Evolutionary conservation across 92 coral and sea anemone species (phyloP).

Genomic region (Muricea muricata): DNA sequence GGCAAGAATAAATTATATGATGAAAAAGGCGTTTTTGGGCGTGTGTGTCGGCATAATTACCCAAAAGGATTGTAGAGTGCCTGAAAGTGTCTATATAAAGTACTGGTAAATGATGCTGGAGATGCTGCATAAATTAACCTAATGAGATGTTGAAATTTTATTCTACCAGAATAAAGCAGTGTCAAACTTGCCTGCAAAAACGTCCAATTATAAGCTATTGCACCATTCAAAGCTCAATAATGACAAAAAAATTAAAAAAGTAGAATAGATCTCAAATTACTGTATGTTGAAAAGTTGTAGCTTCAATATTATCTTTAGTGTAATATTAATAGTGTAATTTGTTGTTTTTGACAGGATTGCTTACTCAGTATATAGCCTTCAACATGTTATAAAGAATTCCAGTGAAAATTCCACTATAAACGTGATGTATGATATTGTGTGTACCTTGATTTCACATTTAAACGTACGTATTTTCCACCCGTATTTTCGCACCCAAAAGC

Average conservation of each 20-base stretch:
- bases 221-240: too few species aligned
- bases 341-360: not conserved
- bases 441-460: constrained; percentile 12
- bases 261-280: not conserved
- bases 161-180: too few species aligned
- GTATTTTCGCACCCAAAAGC: too few species aligned
- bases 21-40: constrained; percentile 27
- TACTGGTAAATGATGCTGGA: not conserved
- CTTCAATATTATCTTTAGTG: too few species aligned
- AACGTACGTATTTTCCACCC: too few species aligned
- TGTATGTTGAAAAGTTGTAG: not conserved
- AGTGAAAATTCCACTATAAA: not conserved
- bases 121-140: not conserved
- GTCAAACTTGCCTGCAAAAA: too few species aligned
- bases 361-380: constrained; percentile 1
- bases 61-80: constrained; percentile 28
- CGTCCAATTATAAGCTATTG: too few species aligned
- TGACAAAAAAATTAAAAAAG: too few species aligned
- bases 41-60: constrained; percentile 4
- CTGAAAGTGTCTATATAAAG: not conserved
- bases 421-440: constrained; percentile 26
- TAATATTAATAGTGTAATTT: too few species aligned
- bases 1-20: constrained; percentile 26
- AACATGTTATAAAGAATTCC: not conserved
- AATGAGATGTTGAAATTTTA: not conserved